phyloP scores from a whole-genome alignment of 2,113 vertebrate genomes.

The Meleagris gallopavo region DNA sequence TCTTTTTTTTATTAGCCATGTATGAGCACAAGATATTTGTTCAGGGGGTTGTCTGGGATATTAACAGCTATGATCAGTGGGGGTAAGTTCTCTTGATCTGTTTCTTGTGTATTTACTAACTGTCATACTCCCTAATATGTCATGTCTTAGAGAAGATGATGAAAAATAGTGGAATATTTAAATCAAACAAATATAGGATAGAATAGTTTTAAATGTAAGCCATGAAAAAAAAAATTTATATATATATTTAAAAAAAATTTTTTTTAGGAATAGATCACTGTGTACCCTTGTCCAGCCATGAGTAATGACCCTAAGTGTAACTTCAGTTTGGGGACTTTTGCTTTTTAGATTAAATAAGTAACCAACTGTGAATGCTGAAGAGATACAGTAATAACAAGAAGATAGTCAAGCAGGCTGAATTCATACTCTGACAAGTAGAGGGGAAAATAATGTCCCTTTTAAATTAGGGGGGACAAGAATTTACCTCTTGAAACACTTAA shows the following conservation, averaged over 20 bases:
- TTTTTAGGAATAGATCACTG: background rate
- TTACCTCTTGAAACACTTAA: background rate
- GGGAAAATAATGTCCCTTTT: background rate
- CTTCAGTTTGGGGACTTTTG: background rate
- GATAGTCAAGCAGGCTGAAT: background rate
- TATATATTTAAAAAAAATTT: background rate
- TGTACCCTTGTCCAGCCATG: background rate
- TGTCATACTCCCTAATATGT: background rate
- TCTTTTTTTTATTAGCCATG: constrained; percentile 83
- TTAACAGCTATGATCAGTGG: constrained; percentile 99
- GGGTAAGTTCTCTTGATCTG: constrained; percentile 84
- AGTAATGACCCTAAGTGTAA: background rate
- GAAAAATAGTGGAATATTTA: background rate
- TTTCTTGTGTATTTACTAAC: background rate
- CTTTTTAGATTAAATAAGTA: background rate
- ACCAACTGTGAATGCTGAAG: background rate
- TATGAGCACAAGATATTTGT: constrained; percentile 99
- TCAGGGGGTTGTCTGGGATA: constrained; percentile 94
- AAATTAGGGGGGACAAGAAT: fast-evolving
- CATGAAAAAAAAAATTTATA: too few relatives aligned
- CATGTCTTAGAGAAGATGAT: background rate
- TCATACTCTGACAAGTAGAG: background rate
- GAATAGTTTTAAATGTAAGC: background rate
- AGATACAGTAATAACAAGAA: background rate
- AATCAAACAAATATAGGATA: background rate